Evolutionary conservation across 2,888 invertebrate species (phyloP).

Genomic region (Leptogaster cylindrica): DNA sequence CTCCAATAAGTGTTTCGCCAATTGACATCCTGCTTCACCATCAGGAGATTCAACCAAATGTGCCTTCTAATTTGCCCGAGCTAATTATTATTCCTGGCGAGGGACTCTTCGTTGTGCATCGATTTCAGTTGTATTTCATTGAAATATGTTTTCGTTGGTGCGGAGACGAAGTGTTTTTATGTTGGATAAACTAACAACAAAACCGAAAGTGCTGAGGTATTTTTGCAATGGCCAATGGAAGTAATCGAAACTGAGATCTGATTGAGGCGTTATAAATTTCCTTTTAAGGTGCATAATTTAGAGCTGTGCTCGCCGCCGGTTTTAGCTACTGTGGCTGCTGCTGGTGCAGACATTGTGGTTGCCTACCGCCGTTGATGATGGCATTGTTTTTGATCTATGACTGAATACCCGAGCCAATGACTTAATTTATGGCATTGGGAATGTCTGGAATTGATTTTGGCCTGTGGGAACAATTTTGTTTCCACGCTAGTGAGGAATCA

Average conservation of each 20-base stretch:
- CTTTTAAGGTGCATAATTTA: slow-evolving; percentile 43
- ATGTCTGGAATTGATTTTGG: slow-evolving; percentile 13
- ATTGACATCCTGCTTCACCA: background rate
- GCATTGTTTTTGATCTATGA: slow-evolving; percentile 35
- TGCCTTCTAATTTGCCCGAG: slow-evolving; percentile 30
- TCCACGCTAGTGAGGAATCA: no score
- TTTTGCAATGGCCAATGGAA: slow-evolving; percentile 1
- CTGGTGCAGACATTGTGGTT: no score
- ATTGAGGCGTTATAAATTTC: slow-evolving; percentile 46
- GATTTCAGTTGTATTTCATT: background rate
- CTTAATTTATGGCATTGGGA: slow-evolving; percentile 31
- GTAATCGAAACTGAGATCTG: slow-evolving; percentile 31
- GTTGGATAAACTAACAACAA: no score
- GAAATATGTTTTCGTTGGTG: no score
- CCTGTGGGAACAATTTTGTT: slow-evolving; percentile 27
- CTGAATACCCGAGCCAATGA: background rate
- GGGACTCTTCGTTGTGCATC: background rate
- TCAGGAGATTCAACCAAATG: slow-evolving; percentile 8
- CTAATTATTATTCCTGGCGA: slow-evolving; percentile 40
- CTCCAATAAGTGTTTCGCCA: background rate
- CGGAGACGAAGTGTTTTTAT: no score
- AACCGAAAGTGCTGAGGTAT: slow-evolving; percentile 10
- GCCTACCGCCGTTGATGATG: no score
- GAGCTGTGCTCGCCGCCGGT: slow-evolving; percentile 2
- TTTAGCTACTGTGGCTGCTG: slow-evolving; percentile 18